Conservation (phyloP, 2,888 invertebrate species). For the Gymnocheta viridis region DNA sequence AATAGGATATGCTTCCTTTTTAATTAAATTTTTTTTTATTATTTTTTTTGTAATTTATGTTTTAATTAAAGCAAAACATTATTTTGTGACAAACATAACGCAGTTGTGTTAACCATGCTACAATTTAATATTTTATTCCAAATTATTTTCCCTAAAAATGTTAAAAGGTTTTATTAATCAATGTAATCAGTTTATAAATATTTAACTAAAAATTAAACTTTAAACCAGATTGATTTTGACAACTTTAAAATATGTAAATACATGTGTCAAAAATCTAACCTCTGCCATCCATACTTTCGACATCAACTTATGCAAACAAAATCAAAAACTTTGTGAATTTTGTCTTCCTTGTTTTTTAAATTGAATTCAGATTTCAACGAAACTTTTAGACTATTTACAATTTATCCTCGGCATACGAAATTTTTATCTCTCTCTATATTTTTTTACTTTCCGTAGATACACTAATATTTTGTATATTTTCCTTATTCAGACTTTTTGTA, state of each 20-base stretch:
- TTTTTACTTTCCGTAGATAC: neutral
- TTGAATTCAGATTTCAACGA: neutral
- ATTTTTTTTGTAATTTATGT: too few relatives aligned
- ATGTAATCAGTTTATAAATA: too few relatives aligned
- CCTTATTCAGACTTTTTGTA: neutral
- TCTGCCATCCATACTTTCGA: neutral
- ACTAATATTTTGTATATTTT: neutral
- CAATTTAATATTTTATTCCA: too few relatives aligned
- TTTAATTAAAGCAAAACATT: too few relatives aligned
- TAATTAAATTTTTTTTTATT: too few relatives aligned
- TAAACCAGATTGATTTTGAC: neutral
- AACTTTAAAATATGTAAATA: neutral
- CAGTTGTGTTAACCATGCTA: too few relatives aligned
- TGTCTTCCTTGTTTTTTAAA: neutral
- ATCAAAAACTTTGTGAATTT: neutral
- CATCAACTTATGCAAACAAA: neutral
- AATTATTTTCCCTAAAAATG: too few relatives aligned
- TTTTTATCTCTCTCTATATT: neutral
- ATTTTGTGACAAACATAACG: too few relatives aligned
- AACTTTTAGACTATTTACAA: slow-evolving; percentile 20
- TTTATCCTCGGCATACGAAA: slow-evolving; percentile 13
- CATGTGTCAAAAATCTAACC: neutral
- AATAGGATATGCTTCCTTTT: too few relatives aligned
- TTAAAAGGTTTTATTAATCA: too few relatives aligned
- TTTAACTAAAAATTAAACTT: too few relatives aligned